Evolutionary conservation across 2,797 vertebrate species (phyloP), one percentile per base, ranked within the genome.

Genomic region (Sarcoramphus papa): DNA sequence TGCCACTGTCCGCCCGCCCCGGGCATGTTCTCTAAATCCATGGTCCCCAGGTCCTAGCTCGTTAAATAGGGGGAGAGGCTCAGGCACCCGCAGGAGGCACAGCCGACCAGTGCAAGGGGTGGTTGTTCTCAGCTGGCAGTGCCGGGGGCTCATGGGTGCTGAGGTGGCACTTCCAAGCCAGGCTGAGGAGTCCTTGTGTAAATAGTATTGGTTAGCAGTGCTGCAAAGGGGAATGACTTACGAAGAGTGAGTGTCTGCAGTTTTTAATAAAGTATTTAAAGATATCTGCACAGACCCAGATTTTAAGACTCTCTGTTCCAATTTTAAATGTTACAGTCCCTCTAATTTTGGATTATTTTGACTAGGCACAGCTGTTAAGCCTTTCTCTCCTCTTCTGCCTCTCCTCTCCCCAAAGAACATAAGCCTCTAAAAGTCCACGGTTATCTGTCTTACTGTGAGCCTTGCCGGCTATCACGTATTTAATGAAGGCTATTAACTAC

Each of bases 131-230:
- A 72, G 91, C 93, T 83, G 84, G 93, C 91, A 92, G 93, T 6
- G 6, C 62, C 8, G 65, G 65, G 54, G 51, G 64, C 85, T 85
- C 63, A 89, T 84, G 88, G 64, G 81, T 70, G 93, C 93, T 95
- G 87, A 94, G 87, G 92, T 96, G 95, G 94, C 94, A 72, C 95
- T 97, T 97, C 93, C 88, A 96, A 94, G 90, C 67, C 80, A 93
- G 91, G 41, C 92, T 78, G 89, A 35, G 7, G 43, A 77, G 92
- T 94, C 93, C 75, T 92, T 95, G 93, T 93, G 95, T 95, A 92
- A 97, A 95, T 85, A 97, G 91, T 90, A 68, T 76, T 93, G 89
- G 86, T 93, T 92, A 95, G 91, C 48, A 10, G 70, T 87, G 90
- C 85, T 91, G 90, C 93, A 88, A 84, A 95, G 95, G 79, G 94